Evolutionary conservation across 2,113 vertebrate species (phyloP).

Genomic region (Agapornis roseicollis): DNA sequence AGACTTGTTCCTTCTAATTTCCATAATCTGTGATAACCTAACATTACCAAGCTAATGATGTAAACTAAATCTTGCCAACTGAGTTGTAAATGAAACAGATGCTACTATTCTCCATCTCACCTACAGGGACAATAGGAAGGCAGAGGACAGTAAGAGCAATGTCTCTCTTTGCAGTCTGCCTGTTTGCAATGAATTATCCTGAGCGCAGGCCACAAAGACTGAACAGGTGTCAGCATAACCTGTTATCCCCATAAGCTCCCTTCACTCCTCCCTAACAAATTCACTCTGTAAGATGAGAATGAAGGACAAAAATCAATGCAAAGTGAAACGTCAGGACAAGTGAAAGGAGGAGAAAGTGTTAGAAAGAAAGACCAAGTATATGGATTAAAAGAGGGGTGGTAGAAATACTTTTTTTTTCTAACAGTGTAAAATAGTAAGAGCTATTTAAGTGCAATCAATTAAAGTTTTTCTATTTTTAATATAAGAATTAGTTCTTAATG

Average conservation of each 20-base stretch:
- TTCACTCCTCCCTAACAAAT: neutral
- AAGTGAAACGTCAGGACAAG: neutral
- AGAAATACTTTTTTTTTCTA: neutral
- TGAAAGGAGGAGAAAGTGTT: neutral
- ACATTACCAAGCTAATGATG: neutral
- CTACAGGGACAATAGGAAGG: neutral
- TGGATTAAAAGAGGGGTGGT: neutral
- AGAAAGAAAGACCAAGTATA: neutral
- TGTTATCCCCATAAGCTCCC: neutral
- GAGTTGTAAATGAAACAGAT: neutral
- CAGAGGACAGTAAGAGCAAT: neutral
- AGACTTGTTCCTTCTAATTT: neutral
- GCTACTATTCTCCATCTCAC: neutral
- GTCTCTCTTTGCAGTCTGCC: neutral
- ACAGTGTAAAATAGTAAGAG: neutral
- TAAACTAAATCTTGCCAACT: neutral
- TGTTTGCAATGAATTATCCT: neutral
- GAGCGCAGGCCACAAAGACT: neutral
- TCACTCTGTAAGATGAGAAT: neutral
- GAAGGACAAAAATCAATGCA: neutral
- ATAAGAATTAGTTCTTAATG: neutral
- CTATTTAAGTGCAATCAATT: neutral
- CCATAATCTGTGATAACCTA: neutral
- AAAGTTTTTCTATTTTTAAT: neutral
- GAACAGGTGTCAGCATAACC: neutral